Base-by-base conservation (phyloP, 2,888 invertebrate genomes). In the Rotaria socialis region DNA sequence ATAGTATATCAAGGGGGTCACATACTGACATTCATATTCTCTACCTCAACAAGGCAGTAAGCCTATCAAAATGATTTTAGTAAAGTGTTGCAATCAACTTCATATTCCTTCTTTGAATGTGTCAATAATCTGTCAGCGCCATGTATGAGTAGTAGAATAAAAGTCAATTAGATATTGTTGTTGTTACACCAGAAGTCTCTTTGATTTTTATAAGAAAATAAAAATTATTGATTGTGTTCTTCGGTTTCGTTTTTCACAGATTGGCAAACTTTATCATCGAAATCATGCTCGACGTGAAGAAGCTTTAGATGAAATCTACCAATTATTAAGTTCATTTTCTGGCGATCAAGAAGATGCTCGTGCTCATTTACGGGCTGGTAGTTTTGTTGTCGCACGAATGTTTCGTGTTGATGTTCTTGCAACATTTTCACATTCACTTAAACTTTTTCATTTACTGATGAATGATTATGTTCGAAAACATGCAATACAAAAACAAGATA, bases 241-340 rank as follows among this genome's bases (percentile, higher is more conserved):
- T 52, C 11, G 11, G 27, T 4, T 67, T 27, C 27, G 7, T 27
- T 67, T 67, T 27, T 67, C 27, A 3, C 85, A 91, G 91, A 90
- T 90, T 16, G 89, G 90, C 14, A 91, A 91, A 89, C 89, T 90
- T 0, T 91, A 91, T 88, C 90, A 90, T 85, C 91, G 91, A 88
- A 90, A 89, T 8, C 91, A 90, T 90, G 90, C 90, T 8, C 90
- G 89, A 87, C 88, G 91, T 84, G 91, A 91, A 87, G 91, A 91
- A 86, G 90, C 90, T 2, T 87, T 91, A 84, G 87, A 89, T 52
- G 90, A 90, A 10, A 89, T 91, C 10, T 89, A 90, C 87, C 90
- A 89, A 87, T 89, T 89, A 87, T 89, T 91, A 89, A 88, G 88
- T 84, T 89, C 90, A 52, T 87, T 88, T 8, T 58, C 87, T 24